Conservation (phyloP, 2,113 vertebrate species). For the Hyperoodon ampullatus region DNA sequence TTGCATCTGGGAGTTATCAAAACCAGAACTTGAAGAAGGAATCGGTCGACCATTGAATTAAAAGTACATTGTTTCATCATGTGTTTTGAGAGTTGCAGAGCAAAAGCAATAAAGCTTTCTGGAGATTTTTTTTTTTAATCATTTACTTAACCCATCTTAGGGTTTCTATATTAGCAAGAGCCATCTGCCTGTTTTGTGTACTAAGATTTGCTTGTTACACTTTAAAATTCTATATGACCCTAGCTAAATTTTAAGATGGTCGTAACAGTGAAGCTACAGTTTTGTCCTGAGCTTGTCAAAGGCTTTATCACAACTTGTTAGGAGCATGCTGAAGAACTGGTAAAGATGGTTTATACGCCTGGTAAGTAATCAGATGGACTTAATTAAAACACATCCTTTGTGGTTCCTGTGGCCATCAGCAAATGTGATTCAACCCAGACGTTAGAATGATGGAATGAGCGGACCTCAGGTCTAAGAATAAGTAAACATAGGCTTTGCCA, state of each 20-base stretch:
- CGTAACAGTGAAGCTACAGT: background rate
- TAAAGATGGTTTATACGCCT: background rate
- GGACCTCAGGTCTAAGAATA: background rate
- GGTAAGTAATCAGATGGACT: background rate
- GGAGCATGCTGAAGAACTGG: background rate
- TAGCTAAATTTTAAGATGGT: constrained; percentile 5
- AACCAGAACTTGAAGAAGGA: background rate
- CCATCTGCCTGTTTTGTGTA: background rate
- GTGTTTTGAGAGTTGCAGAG: background rate
- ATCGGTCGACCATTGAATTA: background rate
- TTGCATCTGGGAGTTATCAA: background rate
- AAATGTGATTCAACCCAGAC: background rate
- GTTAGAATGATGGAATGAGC: background rate
- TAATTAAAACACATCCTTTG: background rate
- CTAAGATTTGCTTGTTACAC: background rate
- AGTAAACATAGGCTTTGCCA: background rate
- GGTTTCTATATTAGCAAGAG: background rate
- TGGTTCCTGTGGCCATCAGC: background rate
- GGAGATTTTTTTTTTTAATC: background rate
- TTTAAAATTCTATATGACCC: background rate
- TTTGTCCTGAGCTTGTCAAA: background rate
- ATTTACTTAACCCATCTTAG: background rate
- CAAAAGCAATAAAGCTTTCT: background rate
- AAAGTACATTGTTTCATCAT: background rate
- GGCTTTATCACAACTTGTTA: background rate